A percentile compares a stretch with the other conserved stretches of the same genome.
Evolutionary conservation across 2,888 invertebrate genomes (phyloP).

Genomic region (Drosophila cognata): DNA sequence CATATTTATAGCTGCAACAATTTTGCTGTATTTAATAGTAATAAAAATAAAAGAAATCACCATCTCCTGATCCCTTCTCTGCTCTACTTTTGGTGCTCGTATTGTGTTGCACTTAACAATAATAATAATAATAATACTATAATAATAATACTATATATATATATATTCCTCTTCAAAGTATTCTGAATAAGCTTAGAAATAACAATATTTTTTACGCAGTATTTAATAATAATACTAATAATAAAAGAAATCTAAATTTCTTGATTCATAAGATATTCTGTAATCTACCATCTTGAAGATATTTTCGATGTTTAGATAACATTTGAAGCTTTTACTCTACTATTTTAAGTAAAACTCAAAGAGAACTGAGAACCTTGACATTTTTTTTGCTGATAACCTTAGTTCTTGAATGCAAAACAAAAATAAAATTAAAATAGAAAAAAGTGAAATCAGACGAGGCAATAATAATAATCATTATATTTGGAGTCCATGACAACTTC

Average conservation of each 20-base stretch:
- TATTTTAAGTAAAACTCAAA: neutral
- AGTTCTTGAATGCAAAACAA: constrained; percentile 23
- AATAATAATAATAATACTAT: neutral
- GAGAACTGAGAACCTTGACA: constrained; percentile 31
- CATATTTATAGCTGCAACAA: too few species aligned
- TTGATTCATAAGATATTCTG: neutral
- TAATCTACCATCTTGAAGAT: neutral
- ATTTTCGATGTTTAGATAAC: neutral
- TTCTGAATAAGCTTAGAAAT: neutral
- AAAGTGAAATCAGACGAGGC: constrained; percentile 52
- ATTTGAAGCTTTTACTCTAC: neutral
- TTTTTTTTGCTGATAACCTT: constrained; percentile 21
- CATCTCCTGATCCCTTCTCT: too few species aligned
- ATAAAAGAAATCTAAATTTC: neutral
- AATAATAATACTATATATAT: neutral
- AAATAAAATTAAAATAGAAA: constrained; percentile 1
- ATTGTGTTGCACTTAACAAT: too few species aligned
- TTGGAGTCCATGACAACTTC: constrained; percentile 31
- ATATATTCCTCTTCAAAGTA: neutral
- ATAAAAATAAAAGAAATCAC: too few species aligned
- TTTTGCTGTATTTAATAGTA: too few species aligned
- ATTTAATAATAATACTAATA: neutral
- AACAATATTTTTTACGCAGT: neutral
- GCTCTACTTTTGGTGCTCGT: too few species aligned
- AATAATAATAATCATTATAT: constrained; percentile 15